phyloP scores from a whole-genome alignment of 2,113 vertebrate species.

The Nycticryphes semicollaris region DNA sequence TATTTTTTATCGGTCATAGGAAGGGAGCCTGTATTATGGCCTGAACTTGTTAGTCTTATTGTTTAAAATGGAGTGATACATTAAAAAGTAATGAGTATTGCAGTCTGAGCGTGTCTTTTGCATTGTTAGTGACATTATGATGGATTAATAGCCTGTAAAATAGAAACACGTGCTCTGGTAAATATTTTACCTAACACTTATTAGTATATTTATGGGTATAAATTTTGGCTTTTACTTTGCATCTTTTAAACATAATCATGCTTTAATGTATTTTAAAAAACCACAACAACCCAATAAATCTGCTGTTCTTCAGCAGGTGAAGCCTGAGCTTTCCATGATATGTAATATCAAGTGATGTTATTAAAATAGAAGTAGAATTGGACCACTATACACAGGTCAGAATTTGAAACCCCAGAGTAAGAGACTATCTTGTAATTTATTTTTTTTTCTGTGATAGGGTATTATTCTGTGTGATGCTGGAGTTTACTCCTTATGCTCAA shows the following conservation, averaged over 20 bases:
- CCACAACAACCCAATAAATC: background rate
- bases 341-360: background rate
- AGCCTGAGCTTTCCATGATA: background rate
- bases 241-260: conserved; percentile 14
- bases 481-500: background rate
- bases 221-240: conserved; percentile 34
- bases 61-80: conserved; percentile 62
- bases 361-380: background rate
- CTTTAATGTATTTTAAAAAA: background rate
- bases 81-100: conserved; percentile 70
- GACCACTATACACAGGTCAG: background rate
- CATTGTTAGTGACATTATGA: conserved; percentile 58
- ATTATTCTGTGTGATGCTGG: background rate
- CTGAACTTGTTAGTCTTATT: conserved; percentile 47
- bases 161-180: conserved; percentile 60
- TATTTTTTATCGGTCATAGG: background rate
- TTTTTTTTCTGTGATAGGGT: background rate
- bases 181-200: conserved; percentile 55
- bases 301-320: background rate
- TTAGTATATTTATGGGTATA: conserved; percentile 44
- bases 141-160: conserved; percentile 60
- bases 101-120: conserved; percentile 51
- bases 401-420: background rate
- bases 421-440: background rate
- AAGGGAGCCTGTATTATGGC: background rate